Conservation (phyloP, 2,797 vertebrate species). For the Acanthiza pusilla region DNA sequence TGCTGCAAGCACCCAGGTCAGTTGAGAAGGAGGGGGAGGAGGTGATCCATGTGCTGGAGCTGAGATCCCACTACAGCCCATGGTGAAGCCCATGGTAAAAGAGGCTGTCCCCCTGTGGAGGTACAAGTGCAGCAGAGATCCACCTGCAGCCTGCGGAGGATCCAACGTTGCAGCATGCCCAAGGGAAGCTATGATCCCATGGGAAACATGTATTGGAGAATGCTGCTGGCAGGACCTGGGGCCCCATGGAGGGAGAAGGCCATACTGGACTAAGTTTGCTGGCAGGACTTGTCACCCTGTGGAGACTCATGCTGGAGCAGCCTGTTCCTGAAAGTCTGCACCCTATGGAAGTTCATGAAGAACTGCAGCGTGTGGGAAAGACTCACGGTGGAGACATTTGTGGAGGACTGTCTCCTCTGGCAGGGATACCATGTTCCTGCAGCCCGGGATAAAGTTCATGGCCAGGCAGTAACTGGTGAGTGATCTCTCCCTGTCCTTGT, state of each 20-base stretch:
- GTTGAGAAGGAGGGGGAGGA: neutral
- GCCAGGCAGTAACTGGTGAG: neutral
- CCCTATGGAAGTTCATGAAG: neutral
- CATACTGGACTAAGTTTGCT: neutral
- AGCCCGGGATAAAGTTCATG: neutral
- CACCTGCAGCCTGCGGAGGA: neutral
- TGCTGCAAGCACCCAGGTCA: neutral
- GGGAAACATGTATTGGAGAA: rapidly evolving
- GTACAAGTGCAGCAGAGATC: neutral
- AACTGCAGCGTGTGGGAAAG: neutral
- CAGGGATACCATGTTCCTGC: neutral
- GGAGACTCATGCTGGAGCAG: neutral
- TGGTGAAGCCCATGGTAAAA: neutral
- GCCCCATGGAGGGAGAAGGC: neutral
- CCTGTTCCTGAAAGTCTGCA: neutral
- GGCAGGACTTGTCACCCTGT: neutral
- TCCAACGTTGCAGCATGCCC: neutral
- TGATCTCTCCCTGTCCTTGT: neutral
- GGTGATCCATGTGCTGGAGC: too few species aligned
- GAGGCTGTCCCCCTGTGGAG: neutral
- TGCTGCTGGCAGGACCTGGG: neutral
- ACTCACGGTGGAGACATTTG: neutral
- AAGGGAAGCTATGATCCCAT: neutral
- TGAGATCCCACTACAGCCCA: neutral
- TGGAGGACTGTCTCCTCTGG: neutral